Evolutionary conservation across 2,888 invertebrate species (phyloP).

Genomic region (Dioctria rufipes): DNA sequence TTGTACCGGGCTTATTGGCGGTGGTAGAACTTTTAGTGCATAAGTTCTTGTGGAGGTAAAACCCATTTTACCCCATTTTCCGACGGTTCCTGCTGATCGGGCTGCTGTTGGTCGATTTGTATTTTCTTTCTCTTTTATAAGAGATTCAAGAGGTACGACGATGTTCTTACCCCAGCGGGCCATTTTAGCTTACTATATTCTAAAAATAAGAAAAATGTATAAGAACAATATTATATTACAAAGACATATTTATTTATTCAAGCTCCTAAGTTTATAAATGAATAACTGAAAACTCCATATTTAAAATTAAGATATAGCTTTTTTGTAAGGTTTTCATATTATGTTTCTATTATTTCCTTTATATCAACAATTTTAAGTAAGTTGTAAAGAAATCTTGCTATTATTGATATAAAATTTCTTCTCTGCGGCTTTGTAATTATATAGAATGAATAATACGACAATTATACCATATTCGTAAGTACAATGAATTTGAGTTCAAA

Average conservation of each 20-base stretch:
- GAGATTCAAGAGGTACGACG: constrained; percentile 77
- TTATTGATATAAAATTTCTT: too few relatives aligned
- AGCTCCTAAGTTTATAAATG: too few relatives aligned
- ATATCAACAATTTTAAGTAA: too few relatives aligned
- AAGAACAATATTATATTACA: neutral
- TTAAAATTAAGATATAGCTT: too few relatives aligned
- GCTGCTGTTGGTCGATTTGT: constrained; percentile 91
- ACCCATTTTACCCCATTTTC: constrained; percentile 95
- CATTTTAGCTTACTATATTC: constrained; percentile 67
- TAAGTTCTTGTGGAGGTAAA: constrained; percentile 88
- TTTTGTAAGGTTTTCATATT: too few relatives aligned
- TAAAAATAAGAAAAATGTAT: neutral
- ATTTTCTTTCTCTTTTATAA: constrained; percentile 80
- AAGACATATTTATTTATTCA: neutral
- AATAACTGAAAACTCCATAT: too few relatives aligned
- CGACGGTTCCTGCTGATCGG: constrained; percentile 90
- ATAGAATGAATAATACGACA: too few relatives aligned
- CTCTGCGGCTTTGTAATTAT: too few relatives aligned
- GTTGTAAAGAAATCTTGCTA: too few relatives aligned
- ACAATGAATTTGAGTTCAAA: too few relatives aligned
- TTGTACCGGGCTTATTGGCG: constrained; percentile 61
- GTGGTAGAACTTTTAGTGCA: constrained; percentile 66
- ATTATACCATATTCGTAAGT: too few relatives aligned
- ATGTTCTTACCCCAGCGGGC: constrained; percentile 79
- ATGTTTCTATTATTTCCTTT: too few relatives aligned